Evolutionary conservation across 2,797 vertebrate species (phyloP), one percentile per base, ranked within the genome.

Genomic region (Bovichtus diacanthus): DNA sequence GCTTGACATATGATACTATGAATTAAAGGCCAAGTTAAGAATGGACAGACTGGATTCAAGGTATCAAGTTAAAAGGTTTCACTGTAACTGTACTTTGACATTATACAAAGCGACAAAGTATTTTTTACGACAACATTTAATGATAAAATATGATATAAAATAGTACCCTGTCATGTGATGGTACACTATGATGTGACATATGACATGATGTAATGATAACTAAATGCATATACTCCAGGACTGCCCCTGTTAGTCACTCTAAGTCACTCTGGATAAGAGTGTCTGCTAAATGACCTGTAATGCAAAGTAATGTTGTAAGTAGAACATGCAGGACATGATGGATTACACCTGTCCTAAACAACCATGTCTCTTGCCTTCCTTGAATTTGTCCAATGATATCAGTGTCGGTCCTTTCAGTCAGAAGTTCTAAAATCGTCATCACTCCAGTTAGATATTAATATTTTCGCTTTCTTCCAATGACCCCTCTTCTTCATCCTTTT

Each of bases 1-100:
- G 27, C n/a, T 73, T 27, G 43, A 65, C 6, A 62, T 38, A 49
- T 16, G 36, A 60, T 23, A 62, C 11, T 4, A 0, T 39, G 18
- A 68, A 34, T 38, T 19, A 59, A 60, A 55, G 41, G 49, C 6
- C 39, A 46, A 69, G 31, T 36, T 46, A 61, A 41, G 19, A 15
- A 56, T 15, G 7, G 23, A 56, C 25, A 36, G 39, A 64, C 21
- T 38, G 2, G 12, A 46, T 50, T 23, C 46, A 15, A 46, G 19
- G 1, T 18, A 39, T 27, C 19, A 4, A 36, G 3, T 31, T 7
- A 47, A 39, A 47, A 34, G 43, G 2, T 59, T 56, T 43, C 5
- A 50, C 25, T 41, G 23, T 68, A 56, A 63, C 12, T 58, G n/a
- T 43, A 43, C n/a, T 27, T 15, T 36, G 0, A 36, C 29, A 34